Evolutionary conservation across 2,888 invertebrate species (phyloP).

Genomic region (Meliscaeva auricollis): DNA sequence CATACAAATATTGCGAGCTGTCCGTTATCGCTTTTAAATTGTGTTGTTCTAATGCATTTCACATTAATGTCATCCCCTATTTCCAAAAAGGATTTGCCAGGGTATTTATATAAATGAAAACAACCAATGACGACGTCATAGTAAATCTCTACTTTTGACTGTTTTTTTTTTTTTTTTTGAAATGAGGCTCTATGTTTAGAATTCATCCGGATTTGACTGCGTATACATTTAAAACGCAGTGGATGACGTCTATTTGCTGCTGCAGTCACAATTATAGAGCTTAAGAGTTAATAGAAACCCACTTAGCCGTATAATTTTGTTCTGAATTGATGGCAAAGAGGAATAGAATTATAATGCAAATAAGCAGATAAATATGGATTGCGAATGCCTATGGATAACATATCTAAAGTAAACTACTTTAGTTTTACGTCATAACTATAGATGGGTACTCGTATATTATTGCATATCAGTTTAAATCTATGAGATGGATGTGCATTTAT

Average conservation of each 20-base stretch:
- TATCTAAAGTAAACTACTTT: too few relatives aligned
- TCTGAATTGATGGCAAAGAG: slow-evolving; percentile 1
- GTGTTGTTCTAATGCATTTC: slow-evolving; percentile 56
- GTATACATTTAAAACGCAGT: slow-evolving; percentile 1
- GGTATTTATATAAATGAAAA: neutral
- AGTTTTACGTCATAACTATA: too few relatives aligned
- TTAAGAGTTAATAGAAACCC: slow-evolving; percentile 35
- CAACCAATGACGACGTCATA: neutral
- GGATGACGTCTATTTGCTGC: slow-evolving; percentile 18
- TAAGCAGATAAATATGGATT: neutral
- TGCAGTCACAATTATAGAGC: slow-evolving; percentile 20
- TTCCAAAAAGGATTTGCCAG: slow-evolving; percentile 26
- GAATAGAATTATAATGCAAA: neutral
- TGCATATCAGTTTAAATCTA: too few relatives aligned
- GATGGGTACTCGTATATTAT: too few relatives aligned
- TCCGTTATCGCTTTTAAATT: slow-evolving; percentile 2
- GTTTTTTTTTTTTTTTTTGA: neutral
- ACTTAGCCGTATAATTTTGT: slow-evolving; percentile 13
- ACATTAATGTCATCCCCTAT: slow-evolving; percentile 52
- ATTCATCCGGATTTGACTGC: neutral
- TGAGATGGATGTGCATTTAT: too few relatives aligned
- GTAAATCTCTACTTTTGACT: neutral
- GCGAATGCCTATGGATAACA: neutral
- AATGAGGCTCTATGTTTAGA: neutral
- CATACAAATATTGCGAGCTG: neutral